Base-by-base conservation (phyloP, 2,888 invertebrate genomes). In the Lingula anatina region DNA sequence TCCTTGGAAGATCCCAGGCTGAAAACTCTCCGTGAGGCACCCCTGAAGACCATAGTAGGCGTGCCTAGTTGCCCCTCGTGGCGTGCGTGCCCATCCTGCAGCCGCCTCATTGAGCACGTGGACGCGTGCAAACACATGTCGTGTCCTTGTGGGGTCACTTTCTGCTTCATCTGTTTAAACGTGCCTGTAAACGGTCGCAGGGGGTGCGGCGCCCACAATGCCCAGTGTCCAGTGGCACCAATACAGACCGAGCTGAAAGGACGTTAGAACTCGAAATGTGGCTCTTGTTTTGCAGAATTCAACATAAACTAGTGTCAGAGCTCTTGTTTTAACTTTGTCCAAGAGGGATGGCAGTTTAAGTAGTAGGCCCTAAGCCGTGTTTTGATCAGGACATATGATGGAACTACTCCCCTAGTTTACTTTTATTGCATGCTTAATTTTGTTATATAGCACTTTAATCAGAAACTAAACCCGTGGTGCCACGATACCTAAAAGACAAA, bases 151-250 rank as follows among this genome's bases (percentile, higher is more conserved):
- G 58, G 54, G 4, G 55, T 55, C 40, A 54, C 53, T 35, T 59
- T 60, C 46, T 60, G 61, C 44, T 61, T 61, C 31, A 61, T 61
- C n/a, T 60, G 59, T 25, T 39, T 61, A 24, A 51, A 51, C 38
- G 55, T 56, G 3, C 47, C 47, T 35, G 28, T 23, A 1, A 18
- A 4, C 9, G 55, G 60, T 0, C 9, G 9, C 5, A 56, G 53
- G 21, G 46, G 44, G n/a, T 59, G 61, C 40, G 61, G 61, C 4
- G 25, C 45, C 1, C 55, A 42, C 47, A 57, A 57, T 21, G 37
- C 21, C 4, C 50, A 50, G 37, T 60, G 60, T 38, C 38, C 20
- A 1, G 48, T 53, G 7, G 55, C 58, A 2, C 53, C 58, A 3
- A 45, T 48, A 2, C 60, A 60, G 37, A 51, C 53, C 5, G 46